These are phyloP conservation scores for Phyllotreta cruciferae DNA, from an alignment of 2,888 invertebrate genomes.

Conservation along the genomic window DNA sequence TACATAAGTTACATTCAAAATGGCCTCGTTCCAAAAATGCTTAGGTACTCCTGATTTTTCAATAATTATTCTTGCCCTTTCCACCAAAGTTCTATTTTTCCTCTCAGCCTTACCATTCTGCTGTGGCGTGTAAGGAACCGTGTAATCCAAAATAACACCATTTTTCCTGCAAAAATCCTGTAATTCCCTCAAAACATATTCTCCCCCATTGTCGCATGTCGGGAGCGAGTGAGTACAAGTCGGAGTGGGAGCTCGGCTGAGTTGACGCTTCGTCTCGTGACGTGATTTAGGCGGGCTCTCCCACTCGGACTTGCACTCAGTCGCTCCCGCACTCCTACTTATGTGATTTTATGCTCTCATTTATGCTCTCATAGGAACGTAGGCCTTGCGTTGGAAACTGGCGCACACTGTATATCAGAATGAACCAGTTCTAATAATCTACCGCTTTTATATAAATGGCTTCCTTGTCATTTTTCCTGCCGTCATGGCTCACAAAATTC, in stretches of 20 bases:
- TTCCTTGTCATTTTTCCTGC: constrained; percentile 34
- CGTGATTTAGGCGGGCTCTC: background rate
- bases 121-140: constrained; percentile 15
- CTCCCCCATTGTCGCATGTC: constrained; percentile 15
- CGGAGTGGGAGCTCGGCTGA: too few species aligned
- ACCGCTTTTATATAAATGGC: constrained; percentile 26
- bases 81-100: constrained; percentile 10
- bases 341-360: too few species aligned
- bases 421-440: constrained; percentile 35
- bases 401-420: background rate
- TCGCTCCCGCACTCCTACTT: constrained; percentile 1
- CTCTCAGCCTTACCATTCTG: constrained; percentile 19
- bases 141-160: constrained; percentile 22
- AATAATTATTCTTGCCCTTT: background rate
- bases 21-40: background rate
- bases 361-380: too few species aligned
- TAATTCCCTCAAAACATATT: constrained; percentile 15
- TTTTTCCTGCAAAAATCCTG: constrained; percentile 10
- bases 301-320: constrained; percentile 4
- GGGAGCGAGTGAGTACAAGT: background rate
- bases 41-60: background rate
- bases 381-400: background rate
- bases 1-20: background rate
- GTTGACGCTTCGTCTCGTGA: background rate
- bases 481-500: constrained; percentile 37